These are phyloP conservation scores for Choreutis nemorana DNA, from an alignment of 2,888 invertebrate species.

Conservation along the genomic window DNA sequence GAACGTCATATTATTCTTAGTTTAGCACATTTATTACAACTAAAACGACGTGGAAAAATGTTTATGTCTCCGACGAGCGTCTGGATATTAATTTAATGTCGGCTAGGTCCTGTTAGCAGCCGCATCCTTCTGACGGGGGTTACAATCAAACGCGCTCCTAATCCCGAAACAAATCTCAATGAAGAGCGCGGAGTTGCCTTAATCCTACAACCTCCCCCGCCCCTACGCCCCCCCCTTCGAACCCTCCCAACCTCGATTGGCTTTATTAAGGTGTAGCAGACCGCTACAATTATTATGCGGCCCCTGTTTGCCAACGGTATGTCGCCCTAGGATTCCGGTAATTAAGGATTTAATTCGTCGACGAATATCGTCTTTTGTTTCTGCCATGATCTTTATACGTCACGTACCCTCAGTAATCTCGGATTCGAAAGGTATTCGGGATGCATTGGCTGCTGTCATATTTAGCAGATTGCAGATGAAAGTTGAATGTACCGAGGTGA, in stretches of 20 bases:
- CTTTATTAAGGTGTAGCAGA: conserved; percentile 67
- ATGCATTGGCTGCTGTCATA: conserved; percentile 12
- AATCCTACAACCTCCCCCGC: conserved; percentile 37
- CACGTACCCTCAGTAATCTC: neutral
- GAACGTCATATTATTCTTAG: too few species aligned
- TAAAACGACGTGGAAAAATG: too few species aligned
- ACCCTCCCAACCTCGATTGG: conserved; percentile 47
- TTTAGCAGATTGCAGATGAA: conserved; percentile 20
- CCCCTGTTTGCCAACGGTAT: conserved; percentile 62
- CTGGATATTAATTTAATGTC: conserved; percentile 29
- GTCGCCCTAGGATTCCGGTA: conserved; percentile 54
- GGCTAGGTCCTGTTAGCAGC: conserved; percentile 30
- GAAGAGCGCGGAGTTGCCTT: conserved; percentile 52
- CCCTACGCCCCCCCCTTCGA: conserved; percentile 24
- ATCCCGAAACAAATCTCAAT: conserved; percentile 67
- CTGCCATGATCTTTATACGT: conserved; percentile 5
- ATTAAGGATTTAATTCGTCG: conserved; percentile 58
- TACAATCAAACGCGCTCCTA: conserved; percentile 56
- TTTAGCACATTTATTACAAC: too few species aligned
- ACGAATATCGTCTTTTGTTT: conserved; percentile 34
- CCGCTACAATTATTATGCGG: conserved; percentile 67
- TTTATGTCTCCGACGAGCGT: too few species aligned
- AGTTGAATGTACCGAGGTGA: conserved; percentile 23
- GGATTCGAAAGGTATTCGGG: neutral
- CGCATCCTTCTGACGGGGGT: conserved; percentile 33